A percentile compares a stretch with the other conserved stretches of the same genome.
These are phyloP conservation scores for Meliscaeva auricollis DNA, from an alignment of 2,888 invertebrate species.

Conservation along the genomic window DNA sequence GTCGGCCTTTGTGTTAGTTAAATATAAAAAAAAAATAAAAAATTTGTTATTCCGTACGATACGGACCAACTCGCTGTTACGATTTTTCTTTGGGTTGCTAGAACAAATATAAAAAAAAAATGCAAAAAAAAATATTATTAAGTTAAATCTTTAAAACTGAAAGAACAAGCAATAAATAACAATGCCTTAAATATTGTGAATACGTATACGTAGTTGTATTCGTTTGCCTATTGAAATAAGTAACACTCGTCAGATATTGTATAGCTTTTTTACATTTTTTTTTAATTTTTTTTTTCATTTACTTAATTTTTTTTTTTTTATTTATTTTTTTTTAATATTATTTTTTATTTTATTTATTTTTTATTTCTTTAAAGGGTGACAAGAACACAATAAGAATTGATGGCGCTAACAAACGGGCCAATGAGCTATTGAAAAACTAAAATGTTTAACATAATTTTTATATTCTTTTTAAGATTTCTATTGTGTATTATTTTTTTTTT, in stretches of 20 bases:
- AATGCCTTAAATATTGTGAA: conserved; percentile 75
- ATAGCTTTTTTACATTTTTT: conserved; percentile 50
- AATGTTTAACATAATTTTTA: conserved; percentile 28
- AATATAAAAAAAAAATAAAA: conserved; percentile 38
- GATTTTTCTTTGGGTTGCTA: conserved; percentile 35
- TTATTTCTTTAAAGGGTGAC: conserved; percentile 77
- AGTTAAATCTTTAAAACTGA: conserved; percentile 56
- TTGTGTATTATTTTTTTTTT: conserved; percentile 53
- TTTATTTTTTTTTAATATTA: background rate
- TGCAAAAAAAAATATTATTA: conserved; percentile 29
- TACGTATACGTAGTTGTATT: conserved; percentile 68
- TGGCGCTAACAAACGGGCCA: conserved; percentile 83
- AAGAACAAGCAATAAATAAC: conserved; percentile 71
- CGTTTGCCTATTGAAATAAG: conserved; percentile 68
- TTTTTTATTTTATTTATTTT: conserved; percentile 43
- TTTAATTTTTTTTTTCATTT: conserved; percentile 16
- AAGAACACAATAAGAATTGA: conserved; percentile 85
- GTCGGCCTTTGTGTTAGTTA: conserved; percentile 65
- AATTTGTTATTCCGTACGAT: conserved; percentile 13
- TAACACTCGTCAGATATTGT: conserved; percentile 56
- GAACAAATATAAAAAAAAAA: conserved; percentile 30
- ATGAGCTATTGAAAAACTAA: conserved; percentile 83
- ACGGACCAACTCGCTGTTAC: conserved; percentile 56
- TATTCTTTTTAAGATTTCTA: conserved; percentile 28
- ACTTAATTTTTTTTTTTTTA: conserved; percentile 1